Conservation (phyloP, 2,888 invertebrate species). For the Icerya purchasi region DNA sequence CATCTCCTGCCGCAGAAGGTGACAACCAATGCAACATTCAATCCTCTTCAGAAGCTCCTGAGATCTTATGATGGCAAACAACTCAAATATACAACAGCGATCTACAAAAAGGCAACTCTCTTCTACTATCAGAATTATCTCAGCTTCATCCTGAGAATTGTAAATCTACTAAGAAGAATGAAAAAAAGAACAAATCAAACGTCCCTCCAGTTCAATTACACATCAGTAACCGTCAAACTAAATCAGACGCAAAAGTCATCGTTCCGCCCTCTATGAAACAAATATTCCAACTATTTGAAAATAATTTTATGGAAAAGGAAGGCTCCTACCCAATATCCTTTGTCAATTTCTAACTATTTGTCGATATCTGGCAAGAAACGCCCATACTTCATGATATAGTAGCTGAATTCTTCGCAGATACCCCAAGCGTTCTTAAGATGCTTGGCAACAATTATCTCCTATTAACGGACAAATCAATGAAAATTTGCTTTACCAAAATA, state of each 20-base stretch:
- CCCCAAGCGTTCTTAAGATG: background rate
- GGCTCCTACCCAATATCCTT: background rate
- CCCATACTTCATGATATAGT: background rate
- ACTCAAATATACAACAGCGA: background rate
- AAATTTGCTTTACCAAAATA: background rate
- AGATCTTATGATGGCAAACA: background rate
- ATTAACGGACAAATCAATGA: background rate
- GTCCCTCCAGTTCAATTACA: no score
- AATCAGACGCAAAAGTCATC: no score
- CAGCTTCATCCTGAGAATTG: background rate
- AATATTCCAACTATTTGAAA: background rate
- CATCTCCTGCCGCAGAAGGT: background rate
- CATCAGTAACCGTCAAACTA: no score
- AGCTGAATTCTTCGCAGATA: background rate
- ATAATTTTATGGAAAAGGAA: background rate
- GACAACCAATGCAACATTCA: background rate
- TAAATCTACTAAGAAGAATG: background rate
- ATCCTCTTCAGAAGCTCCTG: background rate
- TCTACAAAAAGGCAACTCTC: background rate
- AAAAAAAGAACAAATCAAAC: background rate
- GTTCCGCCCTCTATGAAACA: background rate
- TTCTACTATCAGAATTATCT: background rate
- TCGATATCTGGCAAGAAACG: background rate
- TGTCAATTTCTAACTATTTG: background rate
- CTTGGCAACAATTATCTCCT: background rate